Base-by-base conservation (phyloP, 2,113 vertebrate species). In the Verasper variegatus region DNA sequence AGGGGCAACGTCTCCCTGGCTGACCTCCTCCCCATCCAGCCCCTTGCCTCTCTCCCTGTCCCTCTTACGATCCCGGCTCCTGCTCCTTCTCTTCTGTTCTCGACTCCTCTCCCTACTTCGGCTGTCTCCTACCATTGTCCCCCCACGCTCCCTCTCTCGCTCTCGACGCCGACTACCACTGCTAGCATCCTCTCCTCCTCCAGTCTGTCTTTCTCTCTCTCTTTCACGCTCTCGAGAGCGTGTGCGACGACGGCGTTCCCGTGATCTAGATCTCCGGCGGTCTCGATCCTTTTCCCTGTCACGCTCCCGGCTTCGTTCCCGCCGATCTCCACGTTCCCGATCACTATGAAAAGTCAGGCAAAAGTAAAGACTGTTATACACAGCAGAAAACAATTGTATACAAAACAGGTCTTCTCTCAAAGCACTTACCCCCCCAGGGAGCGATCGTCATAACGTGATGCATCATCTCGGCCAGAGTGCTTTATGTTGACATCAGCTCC, bases 401-500 rank as follows among this genome's bases (percentile, higher is more conserved):
- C 0, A 6, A 47, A 5, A 18, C 0, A 0, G 17, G 0, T 3
- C 5, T 14, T 20, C 5, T 0, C 1, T 20, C 13, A 8, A 15
- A 10, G 10, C 2, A 85, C 92, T 92, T 61, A 93, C 93, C 85
- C 86, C 3, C 90, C 93, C 13, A 93, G 71, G 13, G 89, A 93
- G 78, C 96, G 94, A 62, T 97, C 96, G 10, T 98, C 97, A 0
- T 96, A 97, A 58, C 96, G 95, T 0, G 96, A 97, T 0, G 96
- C 95, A 21, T 97, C 97, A 5, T 98, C 97, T 40, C 96, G 92
- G 74, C 97, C 97, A 0, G 96, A 98, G 77, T 98, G 97, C 74
- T 97, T 96, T 70, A 98, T 98, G 83, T 98, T 98, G 67, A 98
- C 97, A 14, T 98, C 97, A 0, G 96, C 96, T 24, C 97, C 97